Evolutionary conservation across 2,113 vertebrate genomes (phyloP).

Genomic region (Centrocercus urophasianus): DNA sequence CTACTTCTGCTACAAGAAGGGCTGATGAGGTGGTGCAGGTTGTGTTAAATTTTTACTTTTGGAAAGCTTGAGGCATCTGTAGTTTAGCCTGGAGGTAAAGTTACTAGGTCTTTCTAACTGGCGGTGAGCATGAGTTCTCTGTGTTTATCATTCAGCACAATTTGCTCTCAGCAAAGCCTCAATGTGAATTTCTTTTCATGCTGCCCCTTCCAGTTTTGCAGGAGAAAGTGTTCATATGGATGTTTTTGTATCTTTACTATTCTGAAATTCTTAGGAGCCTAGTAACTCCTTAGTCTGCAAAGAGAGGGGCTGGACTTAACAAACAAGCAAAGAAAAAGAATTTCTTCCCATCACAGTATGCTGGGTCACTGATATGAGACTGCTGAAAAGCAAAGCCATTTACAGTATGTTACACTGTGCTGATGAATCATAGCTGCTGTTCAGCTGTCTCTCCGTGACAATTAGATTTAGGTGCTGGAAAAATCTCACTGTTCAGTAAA

Average conservation of each 20-base stretch:
- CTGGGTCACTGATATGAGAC: background rate
- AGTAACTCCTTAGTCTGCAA: background rate
- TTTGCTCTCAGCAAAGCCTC: background rate
- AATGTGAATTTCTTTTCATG: background rate
- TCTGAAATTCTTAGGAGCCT: background rate
- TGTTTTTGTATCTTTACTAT: background rate
- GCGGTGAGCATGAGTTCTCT: background rate
- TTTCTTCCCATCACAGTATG: background rate
- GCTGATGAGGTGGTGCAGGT: rapidly evolving
- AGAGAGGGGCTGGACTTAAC: background rate
- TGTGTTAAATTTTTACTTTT: slow-evolving; percentile 5
- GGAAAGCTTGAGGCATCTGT: background rate
- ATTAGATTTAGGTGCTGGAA: slow-evolving; percentile 13
- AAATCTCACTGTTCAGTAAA: slow-evolving; percentile 14
- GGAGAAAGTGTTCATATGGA: background rate
- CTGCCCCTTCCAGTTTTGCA: background rate
- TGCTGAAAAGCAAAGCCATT: background rate
- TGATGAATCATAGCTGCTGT: background rate
- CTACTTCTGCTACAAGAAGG: background rate
- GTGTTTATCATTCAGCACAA: background rate
- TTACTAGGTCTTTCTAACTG: background rate
- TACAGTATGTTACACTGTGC: background rate
- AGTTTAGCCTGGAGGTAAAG: background rate
- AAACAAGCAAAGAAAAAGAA: background rate
- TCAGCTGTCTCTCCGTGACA: background rate